These are phyloP conservation scores for Aegithalos caudatus DNA, from an alignment of 2,113 vertebrate genomes.

Conservation along the genomic window DNA sequence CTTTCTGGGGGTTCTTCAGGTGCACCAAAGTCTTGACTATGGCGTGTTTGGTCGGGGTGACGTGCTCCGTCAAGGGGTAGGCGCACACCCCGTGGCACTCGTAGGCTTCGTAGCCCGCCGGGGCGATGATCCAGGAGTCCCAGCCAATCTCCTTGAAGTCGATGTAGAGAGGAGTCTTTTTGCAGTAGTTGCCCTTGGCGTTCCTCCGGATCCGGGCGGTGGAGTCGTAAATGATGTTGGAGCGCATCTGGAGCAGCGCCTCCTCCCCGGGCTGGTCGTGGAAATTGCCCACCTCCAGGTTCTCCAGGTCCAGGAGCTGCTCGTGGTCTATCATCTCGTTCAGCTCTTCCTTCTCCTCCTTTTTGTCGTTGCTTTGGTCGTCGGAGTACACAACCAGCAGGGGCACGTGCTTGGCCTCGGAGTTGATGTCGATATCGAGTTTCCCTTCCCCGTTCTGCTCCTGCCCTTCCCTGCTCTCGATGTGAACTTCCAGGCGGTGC, in stretches of 20 bases:
- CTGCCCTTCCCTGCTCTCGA: slow-evolving; percentile 77
- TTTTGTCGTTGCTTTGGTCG: slow-evolving; percentile 86
- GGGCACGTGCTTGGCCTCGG: slow-evolving; percentile 87
- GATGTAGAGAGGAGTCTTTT: slow-evolving; percentile 88
- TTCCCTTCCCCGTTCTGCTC: slow-evolving; percentile 63
- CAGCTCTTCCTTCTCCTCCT: slow-evolving; percentile 85
- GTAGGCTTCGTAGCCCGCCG: slow-evolving; percentile 88
- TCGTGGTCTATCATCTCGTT: slow-evolving; percentile 93
- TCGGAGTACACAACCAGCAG: slow-evolving; percentile 94
- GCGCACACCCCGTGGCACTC: slow-evolving; percentile 89
- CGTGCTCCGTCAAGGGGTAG: slow-evolving; percentile 90
- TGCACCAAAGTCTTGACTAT: slow-evolving; percentile 91
- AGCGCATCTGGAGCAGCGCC: slow-evolving; percentile 91
- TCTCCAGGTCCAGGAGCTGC: slow-evolving; percentile 73
- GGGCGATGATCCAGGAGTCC: slow-evolving; percentile 98
- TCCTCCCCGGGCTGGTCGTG: slow-evolving; percentile 81
- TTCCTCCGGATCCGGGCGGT: slow-evolving; percentile 90
- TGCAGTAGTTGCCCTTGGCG: slow-evolving; percentile 94
- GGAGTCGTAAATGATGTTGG: slow-evolving; percentile 94
- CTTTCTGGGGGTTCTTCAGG: slow-evolving; percentile 90
- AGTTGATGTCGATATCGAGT: slow-evolving; percentile 87
- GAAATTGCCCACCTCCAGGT: slow-evolving; percentile 59
- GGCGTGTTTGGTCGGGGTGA: slow-evolving; percentile 94
- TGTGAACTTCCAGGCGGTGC: slow-evolving; percentile 88
- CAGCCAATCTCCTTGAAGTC: slow-evolving; percentile 99